Conservation (phyloP, 2,113 vertebrate genomes). For the Falco punctatus region DNA sequence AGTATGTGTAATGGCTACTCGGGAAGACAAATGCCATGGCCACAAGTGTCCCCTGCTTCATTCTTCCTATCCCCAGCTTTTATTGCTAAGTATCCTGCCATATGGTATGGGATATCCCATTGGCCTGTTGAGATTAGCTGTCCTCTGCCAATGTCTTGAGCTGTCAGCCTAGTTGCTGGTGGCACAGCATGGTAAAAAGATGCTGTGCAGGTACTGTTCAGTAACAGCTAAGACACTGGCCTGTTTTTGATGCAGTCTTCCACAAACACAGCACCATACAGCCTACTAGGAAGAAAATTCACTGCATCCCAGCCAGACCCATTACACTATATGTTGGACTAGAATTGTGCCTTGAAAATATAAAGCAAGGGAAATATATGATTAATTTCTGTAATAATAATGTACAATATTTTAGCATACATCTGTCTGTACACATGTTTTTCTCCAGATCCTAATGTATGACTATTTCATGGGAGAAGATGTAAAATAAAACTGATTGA, state of each 20-base stretch:
- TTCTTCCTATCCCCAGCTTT: not conserved
- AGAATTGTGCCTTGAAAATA: not conserved
- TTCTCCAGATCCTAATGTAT: not conserved
- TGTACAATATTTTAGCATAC: accelerated
- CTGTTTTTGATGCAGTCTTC: not conserved
- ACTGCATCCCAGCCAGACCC: not conserved
- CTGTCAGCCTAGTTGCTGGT: not conserved
- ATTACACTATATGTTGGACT: not conserved
- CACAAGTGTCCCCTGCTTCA: not conserved
- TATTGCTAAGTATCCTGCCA: not conserved
- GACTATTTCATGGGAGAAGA: not conserved
- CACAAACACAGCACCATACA: not conserved
- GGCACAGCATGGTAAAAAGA: not conserved
- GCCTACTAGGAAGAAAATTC: not conserved
- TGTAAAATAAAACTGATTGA: not conserved
- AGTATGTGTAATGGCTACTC: too few species aligned
- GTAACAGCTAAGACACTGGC: not conserved
- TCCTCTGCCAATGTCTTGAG: not conserved
- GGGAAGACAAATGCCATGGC: not conserved
- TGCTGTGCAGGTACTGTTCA: not conserved
- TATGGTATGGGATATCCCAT: not conserved
- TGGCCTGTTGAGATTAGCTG: not conserved
- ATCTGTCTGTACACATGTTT: not conserved
- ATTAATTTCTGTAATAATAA: not conserved
- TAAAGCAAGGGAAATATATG: not conserved